Conservation (phyloP, 2,113 vertebrate species). For the Chionis minor region DNA sequence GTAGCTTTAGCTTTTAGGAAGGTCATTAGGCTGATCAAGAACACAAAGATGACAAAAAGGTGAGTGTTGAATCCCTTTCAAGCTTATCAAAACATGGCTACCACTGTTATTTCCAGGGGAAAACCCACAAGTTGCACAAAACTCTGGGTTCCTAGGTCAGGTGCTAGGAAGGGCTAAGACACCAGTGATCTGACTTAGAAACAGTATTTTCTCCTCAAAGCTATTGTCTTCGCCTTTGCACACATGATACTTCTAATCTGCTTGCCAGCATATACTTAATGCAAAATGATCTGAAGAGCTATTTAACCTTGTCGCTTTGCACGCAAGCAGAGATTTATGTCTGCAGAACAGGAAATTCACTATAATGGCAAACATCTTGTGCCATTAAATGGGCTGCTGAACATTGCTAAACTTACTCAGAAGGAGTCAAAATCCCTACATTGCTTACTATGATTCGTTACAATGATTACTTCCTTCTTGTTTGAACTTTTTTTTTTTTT, state of each 20-base stretch:
- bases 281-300: background rate
- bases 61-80: background rate
- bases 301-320: background rate
- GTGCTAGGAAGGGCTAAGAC: background rate
- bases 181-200: background rate
- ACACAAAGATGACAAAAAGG: background rate
- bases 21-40: background rate
- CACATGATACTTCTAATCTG: background rate
- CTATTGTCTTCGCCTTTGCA: background rate
- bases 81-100: background rate
- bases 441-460: background rate
- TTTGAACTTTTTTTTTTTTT: background rate
- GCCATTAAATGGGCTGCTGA: constrained; percentile 60
- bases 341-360: constrained; percentile 34
- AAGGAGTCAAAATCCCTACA: constrained; percentile 34
- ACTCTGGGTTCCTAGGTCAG: background rate
- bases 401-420: background rate
- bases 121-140: background rate
- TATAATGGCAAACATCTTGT: background rate
- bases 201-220: background rate
- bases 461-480: background rate
- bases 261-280: background rate
- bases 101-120: background rate
- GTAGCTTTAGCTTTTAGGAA: background rate
- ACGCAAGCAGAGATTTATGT: background rate